These are phyloP conservation scores for Antheraea mylitta DNA, from an alignment of 1,140 invertebrate species.

Conservation along the genomic window DNA sequence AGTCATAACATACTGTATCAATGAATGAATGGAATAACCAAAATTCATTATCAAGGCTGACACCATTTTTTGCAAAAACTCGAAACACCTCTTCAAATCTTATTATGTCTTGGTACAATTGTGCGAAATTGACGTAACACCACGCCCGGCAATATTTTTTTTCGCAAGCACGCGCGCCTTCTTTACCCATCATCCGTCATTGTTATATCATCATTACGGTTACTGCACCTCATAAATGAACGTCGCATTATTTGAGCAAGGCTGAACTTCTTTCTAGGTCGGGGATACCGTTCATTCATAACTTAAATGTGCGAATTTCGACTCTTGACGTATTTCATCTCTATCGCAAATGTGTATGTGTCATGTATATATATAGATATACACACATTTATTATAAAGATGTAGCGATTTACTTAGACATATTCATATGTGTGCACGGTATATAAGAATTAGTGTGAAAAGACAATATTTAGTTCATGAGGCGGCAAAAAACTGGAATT, in stretches of 20 bases:
- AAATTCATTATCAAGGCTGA: background rate
- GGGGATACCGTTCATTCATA: conserved; percentile 61
- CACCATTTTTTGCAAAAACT: conserved; percentile 21
- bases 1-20: too few species aligned
- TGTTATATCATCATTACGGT: conserved; percentile 64
- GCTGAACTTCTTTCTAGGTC: conserved; percentile 61
- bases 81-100: conserved; percentile 35
- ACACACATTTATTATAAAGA: too few species aligned
- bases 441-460: background rate
- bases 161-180: conserved; percentile 49
- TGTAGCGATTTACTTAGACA: background rate
- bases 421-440: background rate
- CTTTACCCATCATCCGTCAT: conserved; percentile 44
- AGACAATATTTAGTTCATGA: background rate
- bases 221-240: conserved; percentile 53
- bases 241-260: conserved; percentile 45
- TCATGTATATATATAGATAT: too few species aligned
- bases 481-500: too few species aligned
- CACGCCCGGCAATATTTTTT: conserved; percentile 44
- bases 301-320: conserved; percentile 48
- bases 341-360: conserved; percentile 15
- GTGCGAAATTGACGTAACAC: conserved; percentile 74
- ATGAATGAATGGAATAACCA: background rate
- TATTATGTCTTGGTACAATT: conserved; percentile 64
- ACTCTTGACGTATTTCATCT: conserved; percentile 36